Evolutionary conservation across 1,140 invertebrate genomes (phyloP).

Genomic region (Meloidogyne chitwoodi): DNA sequence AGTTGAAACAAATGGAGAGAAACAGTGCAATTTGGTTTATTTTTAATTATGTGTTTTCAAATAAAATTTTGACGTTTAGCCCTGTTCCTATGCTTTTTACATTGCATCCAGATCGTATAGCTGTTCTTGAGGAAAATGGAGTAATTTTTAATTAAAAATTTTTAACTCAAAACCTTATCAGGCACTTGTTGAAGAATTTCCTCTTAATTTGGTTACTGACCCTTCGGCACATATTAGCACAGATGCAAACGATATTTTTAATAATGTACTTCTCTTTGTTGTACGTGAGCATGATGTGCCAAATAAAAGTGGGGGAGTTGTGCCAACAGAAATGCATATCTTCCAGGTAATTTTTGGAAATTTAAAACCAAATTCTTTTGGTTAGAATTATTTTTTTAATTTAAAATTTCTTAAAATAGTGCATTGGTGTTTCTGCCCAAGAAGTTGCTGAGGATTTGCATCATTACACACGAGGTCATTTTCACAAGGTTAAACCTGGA

Average conservation of each 20-base stretch:
- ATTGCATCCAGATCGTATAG: conserved; percentile 69
- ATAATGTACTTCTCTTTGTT: conserved; percentile 94
- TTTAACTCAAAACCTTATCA: conserved; percentile 61
- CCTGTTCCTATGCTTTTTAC: conserved; percentile 62
- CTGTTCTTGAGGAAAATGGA: conserved; percentile 92
- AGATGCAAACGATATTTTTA: conserved; percentile 92
- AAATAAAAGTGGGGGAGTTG: conserved; percentile 51
- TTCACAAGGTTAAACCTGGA: conserved; percentile 50
- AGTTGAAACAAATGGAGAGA: conserved; percentile 89
- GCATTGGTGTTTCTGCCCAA: conserved; percentile 49
- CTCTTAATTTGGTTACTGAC: conserved; percentile 81
- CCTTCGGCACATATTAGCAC: conserved; percentile 93
- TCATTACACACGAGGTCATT: conserved; percentile 45
- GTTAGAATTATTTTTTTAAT: not conserved
- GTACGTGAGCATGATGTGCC: conserved; percentile 68
- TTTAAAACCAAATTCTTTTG: not conserved
- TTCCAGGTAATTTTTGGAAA: conserved; percentile 70
- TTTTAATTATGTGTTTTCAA: not conserved
- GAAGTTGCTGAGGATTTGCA: conserved; percentile 56
- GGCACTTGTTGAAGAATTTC: conserved; percentile 83
- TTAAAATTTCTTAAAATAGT: conserved; percentile 40
- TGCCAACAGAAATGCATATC: conserved; percentile 89
- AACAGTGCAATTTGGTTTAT: conserved; percentile 92
- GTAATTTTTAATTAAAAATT: not conserved
- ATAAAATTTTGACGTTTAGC: conserved; percentile 72